Evolutionary conservation across 1,140 invertebrate genomes (phyloP).

Genomic region (Nymphalis io): DNA sequence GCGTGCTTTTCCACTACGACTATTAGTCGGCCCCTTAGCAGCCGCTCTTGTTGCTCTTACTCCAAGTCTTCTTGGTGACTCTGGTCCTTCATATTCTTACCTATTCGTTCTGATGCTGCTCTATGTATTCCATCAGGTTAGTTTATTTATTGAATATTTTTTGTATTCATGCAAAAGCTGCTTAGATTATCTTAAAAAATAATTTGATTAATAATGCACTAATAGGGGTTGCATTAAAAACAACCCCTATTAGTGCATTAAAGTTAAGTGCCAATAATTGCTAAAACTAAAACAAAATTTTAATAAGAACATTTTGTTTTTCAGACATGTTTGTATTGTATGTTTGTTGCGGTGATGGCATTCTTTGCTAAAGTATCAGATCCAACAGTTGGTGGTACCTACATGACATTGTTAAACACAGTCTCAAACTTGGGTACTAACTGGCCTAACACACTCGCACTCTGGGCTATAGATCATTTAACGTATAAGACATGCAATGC

Average conservation of each 20-base stretch:
- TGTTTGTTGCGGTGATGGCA: constrained; percentile 87
- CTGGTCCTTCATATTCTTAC: constrained; percentile 84
- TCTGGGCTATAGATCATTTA: constrained; percentile 95
- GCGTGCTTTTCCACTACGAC: constrained; percentile 92
- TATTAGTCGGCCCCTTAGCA: constrained; percentile 92
- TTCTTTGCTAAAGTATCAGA: constrained; percentile 91
- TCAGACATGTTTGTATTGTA: constrained; percentile 84
- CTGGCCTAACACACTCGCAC: constrained; percentile 95
- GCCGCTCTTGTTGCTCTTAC: constrained; percentile 93
- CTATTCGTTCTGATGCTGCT: constrained; percentile 89
- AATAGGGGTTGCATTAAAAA: too few species aligned
- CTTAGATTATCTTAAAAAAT: not conserved
- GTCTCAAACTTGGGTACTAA: constrained; percentile 97
- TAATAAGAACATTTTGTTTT: constrained; percentile 42
- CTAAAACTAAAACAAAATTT: not conserved
- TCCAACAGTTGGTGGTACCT: constrained; percentile 97
- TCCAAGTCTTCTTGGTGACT: constrained; percentile 84
- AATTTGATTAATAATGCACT: too few species aligned
- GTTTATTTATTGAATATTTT: not conserved
- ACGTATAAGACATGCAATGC: constrained; percentile 89
- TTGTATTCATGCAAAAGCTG: not conserved
- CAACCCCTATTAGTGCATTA: too few species aligned
- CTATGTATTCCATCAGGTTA: constrained; percentile 95
- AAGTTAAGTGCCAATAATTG: too few species aligned
- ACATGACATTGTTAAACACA: constrained; percentile 99